These are phyloP conservation scores for Zophobas morio DNA, from an alignment of 1,140 invertebrate species.

Conservation along the genomic window DNA sequence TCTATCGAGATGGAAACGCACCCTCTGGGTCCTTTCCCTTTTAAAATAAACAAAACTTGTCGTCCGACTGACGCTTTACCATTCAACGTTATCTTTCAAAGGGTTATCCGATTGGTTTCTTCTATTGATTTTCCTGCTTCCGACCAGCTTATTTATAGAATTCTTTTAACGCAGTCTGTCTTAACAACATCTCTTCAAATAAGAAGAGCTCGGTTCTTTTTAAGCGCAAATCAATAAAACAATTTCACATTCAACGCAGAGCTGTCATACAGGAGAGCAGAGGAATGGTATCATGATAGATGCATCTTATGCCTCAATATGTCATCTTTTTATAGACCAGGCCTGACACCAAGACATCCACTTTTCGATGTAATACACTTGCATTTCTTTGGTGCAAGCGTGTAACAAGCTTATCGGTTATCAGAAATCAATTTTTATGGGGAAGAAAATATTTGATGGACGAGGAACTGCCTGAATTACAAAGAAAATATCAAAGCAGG, in stretches of 20 bases:
- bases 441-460: no score
- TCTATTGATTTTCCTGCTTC: constrained; percentile 25
- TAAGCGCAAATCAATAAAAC: constrained; percentile 43
- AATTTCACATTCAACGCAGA: constrained; percentile 38
- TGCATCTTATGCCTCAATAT: constrained; percentile 32
- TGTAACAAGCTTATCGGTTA: constrained; percentile 32
- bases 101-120: constrained; percentile 30
- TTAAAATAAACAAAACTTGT: constrained; percentile 28
- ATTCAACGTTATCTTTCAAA: constrained; percentile 26
- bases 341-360: constrained; percentile 37
- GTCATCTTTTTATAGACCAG: constrained; percentile 31
- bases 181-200: constrained; percentile 34
- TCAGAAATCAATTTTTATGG: constrained; percentile 19
- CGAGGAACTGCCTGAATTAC: no score
- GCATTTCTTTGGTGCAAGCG: constrained; percentile 28
- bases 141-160: constrained; percentile 32
- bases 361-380: constrained; percentile 38
- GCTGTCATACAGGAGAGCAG: constrained; percentile 19
- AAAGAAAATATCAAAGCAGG: no score
- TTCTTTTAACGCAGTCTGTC: constrained; percentile 38
- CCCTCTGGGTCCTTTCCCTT: not conserved
- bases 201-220: constrained; percentile 15
- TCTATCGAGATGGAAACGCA: not conserved
- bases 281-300: constrained; percentile 29
- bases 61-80: constrained; percentile 1